Conservation (phyloP, 2,888 invertebrate species). For the Dichetophora obliterata region DNA sequence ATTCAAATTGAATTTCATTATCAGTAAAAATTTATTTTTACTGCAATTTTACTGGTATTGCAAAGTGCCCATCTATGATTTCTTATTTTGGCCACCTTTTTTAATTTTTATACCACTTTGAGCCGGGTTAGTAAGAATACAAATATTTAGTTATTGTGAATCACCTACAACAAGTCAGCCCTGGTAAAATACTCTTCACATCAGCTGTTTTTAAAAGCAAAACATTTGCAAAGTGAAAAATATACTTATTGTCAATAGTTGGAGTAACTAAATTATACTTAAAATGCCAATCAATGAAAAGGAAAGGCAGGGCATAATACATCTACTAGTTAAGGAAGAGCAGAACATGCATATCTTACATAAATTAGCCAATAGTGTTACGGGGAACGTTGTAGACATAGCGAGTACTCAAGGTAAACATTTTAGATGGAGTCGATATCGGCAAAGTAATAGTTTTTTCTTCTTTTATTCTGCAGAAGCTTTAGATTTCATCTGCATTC, state of each 20-base stretch:
- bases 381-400: conserved; percentile 60
- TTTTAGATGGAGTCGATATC: not conserved
- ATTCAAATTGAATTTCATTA: no score
- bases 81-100: no score
- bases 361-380: conserved; percentile 59
- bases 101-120: no score
- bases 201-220: no score
- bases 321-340: conserved; percentile 56
- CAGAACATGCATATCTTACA: conserved; percentile 54
- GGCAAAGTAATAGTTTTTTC: conserved; percentile 11
- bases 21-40: no score
- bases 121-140: no score
- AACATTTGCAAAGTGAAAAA: not conserved
- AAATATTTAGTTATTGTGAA: no score
- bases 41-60: no score
- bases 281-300: conserved; percentile 57
- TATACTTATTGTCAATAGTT: not conserved
- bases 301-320: conserved; percentile 56
- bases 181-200: no score
- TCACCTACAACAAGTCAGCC: no score
- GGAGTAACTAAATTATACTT: not conserved
- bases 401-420: conserved; percentile 55
- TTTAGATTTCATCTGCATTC: conserved; percentile 70
- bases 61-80: no score
- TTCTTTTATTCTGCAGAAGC: conserved; percentile 70